phyloP scores from a whole-genome alignment of 2,797 vertebrate genomes.

The Diplodus sargus region DNA sequence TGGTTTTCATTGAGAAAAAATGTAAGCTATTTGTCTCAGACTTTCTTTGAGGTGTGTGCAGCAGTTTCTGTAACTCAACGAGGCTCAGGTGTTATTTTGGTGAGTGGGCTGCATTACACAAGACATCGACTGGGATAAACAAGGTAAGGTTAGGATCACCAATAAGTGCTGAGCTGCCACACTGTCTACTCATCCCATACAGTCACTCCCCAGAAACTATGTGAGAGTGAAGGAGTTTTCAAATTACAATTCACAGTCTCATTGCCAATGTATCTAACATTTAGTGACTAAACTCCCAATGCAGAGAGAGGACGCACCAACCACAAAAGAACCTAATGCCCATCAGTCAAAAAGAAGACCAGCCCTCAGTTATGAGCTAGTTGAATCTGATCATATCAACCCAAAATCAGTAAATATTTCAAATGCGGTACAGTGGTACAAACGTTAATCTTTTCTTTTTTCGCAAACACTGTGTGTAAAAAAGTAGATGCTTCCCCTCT shows the following conservation, averaged over 20 bases:
- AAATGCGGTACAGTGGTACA: too few relatives aligned
- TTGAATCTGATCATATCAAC: not conserved
- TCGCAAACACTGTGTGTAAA: not conserved
- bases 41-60: too few relatives aligned
- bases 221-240: not conserved
- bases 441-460: not conserved
- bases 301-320: not conserved
- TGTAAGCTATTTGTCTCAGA: too few relatives aligned
- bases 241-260: not conserved
- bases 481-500: not conserved
- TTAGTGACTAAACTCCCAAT: not conserved
- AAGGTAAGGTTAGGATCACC: not conserved
- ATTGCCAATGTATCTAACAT: not conserved
- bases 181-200: not conserved
- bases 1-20: too few relatives aligned
- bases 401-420: not conserved
- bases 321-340: not conserved
- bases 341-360: not conserved
- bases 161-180: not conserved
- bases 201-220: not conserved
- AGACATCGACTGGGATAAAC: too few relatives aligned
- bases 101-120: too few relatives aligned
- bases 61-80: too few relatives aligned
- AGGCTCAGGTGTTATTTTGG: too few relatives aligned
- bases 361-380: not conserved